Evolutionary conservation across 2,113 vertebrate species (phyloP), one percentile per base, ranked within the genome.

Genomic region (Brevimyrus niger): DNA sequence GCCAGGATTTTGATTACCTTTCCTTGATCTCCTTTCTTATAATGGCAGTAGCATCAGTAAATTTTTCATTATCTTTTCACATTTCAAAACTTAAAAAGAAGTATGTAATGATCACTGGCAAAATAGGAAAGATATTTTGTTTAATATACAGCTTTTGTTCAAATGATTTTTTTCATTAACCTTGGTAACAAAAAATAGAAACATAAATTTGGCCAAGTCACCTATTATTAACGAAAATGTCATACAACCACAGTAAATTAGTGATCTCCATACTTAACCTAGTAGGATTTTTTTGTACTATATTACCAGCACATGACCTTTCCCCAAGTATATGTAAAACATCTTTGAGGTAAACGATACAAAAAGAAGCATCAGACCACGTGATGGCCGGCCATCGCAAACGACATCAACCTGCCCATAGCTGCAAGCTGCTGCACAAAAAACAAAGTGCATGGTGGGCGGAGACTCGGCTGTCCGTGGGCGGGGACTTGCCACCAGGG

Each of bases 381-480:
- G 15, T 35, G 35, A 46, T 73, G 73, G 73, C 73, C 5, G 31
- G 73, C 73, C 35, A 42, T 80, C 35, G 13, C 17, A 38, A 80
- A 80, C 1, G 35, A 80, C 31, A 13, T 42, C 73, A 42, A 42
- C 4, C 27, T 69, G 61, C 61, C 48, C 44, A 50, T 17, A n/a
- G 38, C 9, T 27, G 53, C 61, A 84, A 19, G 11, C 23, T 50
- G 46, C 9, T 50, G 65, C 23, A 80, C 55, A 91, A 35, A 38
- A 8, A 10, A 13, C 93, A 93, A 69, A 69, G 61, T 31, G 61
- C 94, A 96, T 94, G 95, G 95, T 91, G 89, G 94, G 93, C 11
- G 88, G 94, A 93, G 27, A 6, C 21, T 23, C 21, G 35, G 55
- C 51, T 6, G 87, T 23, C 21, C 0, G 10, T 8, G 61, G 46